phyloP scores from a whole-genome alignment of 2,888 invertebrate species.

The Caenorhabditis sp. region DNA sequence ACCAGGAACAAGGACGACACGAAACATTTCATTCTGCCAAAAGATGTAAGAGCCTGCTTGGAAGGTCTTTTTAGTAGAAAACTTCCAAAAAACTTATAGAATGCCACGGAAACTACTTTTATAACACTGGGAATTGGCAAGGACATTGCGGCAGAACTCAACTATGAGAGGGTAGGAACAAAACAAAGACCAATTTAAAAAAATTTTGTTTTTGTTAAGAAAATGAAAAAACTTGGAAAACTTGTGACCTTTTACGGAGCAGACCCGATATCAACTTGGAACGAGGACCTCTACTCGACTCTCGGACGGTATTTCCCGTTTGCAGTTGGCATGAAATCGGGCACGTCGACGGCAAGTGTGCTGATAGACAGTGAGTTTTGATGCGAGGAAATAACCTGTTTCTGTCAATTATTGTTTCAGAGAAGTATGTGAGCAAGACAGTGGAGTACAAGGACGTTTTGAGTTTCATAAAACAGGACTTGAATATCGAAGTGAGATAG shows the following conservation, averaged over 20 bases:
- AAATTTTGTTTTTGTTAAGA: slow-evolving; percentile 12
- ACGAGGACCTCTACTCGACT: neutral
- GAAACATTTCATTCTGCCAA: slow-evolving; percentile 1
- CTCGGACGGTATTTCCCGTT: slow-evolving; percentile 19
- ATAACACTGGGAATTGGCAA: slow-evolving; percentile 15
- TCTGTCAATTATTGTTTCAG: neutral
- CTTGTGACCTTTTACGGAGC: slow-evolving; percentile 39
- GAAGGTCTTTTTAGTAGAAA: neutral
- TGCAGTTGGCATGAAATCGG: neutral
- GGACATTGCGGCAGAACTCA: slow-evolving; percentile 14
- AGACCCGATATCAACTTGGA: slow-evolving; percentile 6
- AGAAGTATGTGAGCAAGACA: neutral
- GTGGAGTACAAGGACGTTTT: neutral
- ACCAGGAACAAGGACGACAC: neutral
- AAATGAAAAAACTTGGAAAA: slow-evolving; percentile 32
- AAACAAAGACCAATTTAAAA: no score
- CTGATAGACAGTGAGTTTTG: neutral
- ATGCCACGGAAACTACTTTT: neutral
- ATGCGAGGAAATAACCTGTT: no score
- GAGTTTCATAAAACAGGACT: neutral
- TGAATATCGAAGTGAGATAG: neutral
- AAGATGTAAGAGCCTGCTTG: neutral
- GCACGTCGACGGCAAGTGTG: neutral
- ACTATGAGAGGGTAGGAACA: neutral
- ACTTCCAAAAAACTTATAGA: neutral